These are phyloP conservation scores for Pristiophorus japonicus DNA, from an alignment of 2,113 vertebrate species.

Conservation along the genomic window DNA sequence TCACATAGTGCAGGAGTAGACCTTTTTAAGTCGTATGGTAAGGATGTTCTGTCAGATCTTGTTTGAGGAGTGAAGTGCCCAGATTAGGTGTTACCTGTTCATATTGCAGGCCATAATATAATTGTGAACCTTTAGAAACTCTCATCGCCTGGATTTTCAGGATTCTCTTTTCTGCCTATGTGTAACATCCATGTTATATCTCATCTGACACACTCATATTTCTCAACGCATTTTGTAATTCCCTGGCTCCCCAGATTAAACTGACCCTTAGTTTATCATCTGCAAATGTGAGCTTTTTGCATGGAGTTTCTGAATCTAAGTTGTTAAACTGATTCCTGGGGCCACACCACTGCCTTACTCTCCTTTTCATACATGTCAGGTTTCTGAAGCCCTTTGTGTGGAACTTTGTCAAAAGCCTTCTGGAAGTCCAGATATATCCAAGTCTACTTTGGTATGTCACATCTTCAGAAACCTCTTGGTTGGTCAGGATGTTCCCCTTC, in stretches of 20 bases:
- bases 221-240: not conserved
- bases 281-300: not conserved
- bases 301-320: not conserved
- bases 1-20: not conserved
- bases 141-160: not conserved
- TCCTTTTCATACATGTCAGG: not conserved
- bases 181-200: not conserved
- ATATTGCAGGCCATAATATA: not conserved
- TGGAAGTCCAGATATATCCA: not conserved
- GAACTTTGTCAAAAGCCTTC: too few species aligned
- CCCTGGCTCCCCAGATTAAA: not conserved
- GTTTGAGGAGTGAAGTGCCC: not conserved
- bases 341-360: not conserved
- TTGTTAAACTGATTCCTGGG: not conserved
- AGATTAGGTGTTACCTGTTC: not conserved
- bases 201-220: not conserved
- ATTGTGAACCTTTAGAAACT: not conserved
- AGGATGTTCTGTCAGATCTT: not conserved
- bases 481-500: too few species aligned
- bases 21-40: not conserved
- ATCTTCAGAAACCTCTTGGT: not conserved
- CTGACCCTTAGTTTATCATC: not conserved
- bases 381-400: not conserved
- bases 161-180: not conserved
- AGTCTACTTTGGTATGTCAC: not conserved